Evolutionary conservation across 2,888 invertebrate species (phyloP), one percentile per base, ranked within the genome.

Genomic region (Drosophila mayaguana): DNA sequence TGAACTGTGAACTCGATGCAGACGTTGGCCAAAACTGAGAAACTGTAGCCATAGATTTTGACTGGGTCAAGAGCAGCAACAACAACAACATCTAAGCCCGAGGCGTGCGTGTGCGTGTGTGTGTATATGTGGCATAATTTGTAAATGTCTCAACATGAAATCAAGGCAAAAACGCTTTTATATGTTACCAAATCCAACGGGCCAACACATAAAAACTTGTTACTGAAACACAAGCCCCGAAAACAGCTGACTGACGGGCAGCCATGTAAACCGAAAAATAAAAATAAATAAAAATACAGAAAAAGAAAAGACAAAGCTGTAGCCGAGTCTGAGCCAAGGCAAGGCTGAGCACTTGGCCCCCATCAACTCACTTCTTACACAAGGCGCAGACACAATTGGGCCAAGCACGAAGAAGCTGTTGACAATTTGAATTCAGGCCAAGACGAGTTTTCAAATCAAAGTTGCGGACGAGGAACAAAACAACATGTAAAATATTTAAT

Each of bases 111-210:
- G 28, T 22, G n/a, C 16, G 45, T 46, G 46, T 3, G 46, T n/a
- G 3, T 22, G 45, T 16, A 22, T 45, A 11, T 32, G 32, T 11
- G 66, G 73, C 71, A 79, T 81, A 78, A 88, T 83, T 88, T 84
- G 89, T 86, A 88, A 84, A 88, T 81, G 83, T 88, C 87, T 59
- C 66, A 72, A 81, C 87, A 88, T 63, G 64, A 78, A 83, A 68
- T 86, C 70, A 86, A 67, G 81, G 83, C 89, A 67, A 70, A 75
- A 75, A 74, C 66, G 54, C 62, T 63, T 66, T 42, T 53, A 65
- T 53, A 34, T 16, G 46, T 12, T 22, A 45, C 34, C 48, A 70
- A 22, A 38, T 54, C 22, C 40, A 54, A 54, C 25, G 54, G 25
- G 20, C 54, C 66, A 67, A 48, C 56, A 48, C 65, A 79, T 66